Evolutionary conservation across 2,113 vertebrate species (phyloP).

Genomic region (Hippocampus comes): DNA sequence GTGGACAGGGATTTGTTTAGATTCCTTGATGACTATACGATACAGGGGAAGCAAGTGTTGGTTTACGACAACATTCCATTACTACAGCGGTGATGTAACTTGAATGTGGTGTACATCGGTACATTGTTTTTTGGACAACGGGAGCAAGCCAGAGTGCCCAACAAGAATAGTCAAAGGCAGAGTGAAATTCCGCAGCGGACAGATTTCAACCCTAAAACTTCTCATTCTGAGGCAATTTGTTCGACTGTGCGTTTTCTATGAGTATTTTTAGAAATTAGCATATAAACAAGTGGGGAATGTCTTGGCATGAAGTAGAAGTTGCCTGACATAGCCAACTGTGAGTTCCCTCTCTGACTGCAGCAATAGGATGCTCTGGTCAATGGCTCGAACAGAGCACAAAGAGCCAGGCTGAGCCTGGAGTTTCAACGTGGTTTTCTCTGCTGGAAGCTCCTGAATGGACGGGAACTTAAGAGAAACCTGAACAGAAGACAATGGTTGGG

Average conservation of each 20-base stretch:
- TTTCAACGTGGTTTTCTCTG: slow-evolving; percentile 60
- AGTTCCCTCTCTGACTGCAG: slow-evolving; percentile 67
- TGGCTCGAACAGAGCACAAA: slow-evolving; percentile 76
- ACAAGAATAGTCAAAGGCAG: no score
- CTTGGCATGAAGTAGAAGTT: background rate
- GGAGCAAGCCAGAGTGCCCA: no score
- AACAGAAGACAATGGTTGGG: slow-evolving; percentile 1
- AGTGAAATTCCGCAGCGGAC: background rate
- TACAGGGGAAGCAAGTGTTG: no score
- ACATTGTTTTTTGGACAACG: no score
- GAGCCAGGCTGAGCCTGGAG: slow-evolving; percentile 78
- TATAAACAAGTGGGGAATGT: background rate
- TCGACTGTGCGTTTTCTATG: no score
- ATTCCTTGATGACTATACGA: no score
- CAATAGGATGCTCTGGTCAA: slow-evolving; percentile 81
- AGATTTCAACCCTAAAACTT: background rate
- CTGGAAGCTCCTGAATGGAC: slow-evolving; percentile 67
- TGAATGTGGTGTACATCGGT: no score
- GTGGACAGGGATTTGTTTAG: background rate
- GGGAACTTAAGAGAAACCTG: slow-evolving; percentile 82
- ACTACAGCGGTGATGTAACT: no score
- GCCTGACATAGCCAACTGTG: slow-evolving; percentile 60
- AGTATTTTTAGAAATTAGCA: background rate
- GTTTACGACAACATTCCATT: no score
- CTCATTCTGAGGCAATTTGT: background rate